Evolutionary conservation across 2,113 vertebrate species (phyloP).

Genomic region (Mesitornis unicolor): DNA sequence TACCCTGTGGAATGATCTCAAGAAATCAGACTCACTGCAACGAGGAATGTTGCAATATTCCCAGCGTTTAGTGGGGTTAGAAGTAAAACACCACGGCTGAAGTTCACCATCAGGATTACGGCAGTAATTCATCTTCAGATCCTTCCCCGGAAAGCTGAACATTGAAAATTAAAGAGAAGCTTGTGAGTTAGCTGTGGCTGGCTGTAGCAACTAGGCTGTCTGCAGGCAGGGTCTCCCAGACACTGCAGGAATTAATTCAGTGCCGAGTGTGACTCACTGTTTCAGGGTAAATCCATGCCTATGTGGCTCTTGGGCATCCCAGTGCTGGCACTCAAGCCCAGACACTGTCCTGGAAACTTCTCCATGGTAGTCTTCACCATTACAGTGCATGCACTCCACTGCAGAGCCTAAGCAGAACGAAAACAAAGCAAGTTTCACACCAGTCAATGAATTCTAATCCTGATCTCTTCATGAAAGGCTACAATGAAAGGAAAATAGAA

Average conservation of each 20-base stretch:
- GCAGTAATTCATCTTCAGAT: conserved; percentile 89
- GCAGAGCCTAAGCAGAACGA: background rate
- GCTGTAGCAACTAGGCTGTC: background rate
- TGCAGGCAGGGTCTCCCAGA: background rate
- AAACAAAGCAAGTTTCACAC: background rate
- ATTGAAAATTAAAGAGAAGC: background rate
- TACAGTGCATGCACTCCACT: conserved; percentile 90
- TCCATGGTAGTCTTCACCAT: conserved; percentile 88
- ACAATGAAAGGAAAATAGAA: background rate
- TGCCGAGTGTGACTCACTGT: conserved; percentile 71
- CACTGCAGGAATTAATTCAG: background rate
- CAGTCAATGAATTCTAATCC: background rate
- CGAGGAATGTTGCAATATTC: conserved; percentile 86
- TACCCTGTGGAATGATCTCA: background rate
- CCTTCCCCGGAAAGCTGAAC: conserved; percentile 86
- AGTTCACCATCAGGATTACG: conserved; percentile 93
- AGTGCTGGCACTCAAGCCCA: conserved; percentile 75
- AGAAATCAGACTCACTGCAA: conserved; percentile 79
- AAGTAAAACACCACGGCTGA: conserved; percentile 93
- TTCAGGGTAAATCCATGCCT: conserved; percentile 82
- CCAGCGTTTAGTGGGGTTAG: conserved; percentile 81
- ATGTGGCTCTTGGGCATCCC: conserved; percentile 87
- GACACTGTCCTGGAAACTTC: conserved; percentile 80
- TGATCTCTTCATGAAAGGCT: background rate
- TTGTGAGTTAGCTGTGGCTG: background rate